Conservation (phyloP, 2,113 vertebrate genomes). For the Desmodus rotundus region DNA sequence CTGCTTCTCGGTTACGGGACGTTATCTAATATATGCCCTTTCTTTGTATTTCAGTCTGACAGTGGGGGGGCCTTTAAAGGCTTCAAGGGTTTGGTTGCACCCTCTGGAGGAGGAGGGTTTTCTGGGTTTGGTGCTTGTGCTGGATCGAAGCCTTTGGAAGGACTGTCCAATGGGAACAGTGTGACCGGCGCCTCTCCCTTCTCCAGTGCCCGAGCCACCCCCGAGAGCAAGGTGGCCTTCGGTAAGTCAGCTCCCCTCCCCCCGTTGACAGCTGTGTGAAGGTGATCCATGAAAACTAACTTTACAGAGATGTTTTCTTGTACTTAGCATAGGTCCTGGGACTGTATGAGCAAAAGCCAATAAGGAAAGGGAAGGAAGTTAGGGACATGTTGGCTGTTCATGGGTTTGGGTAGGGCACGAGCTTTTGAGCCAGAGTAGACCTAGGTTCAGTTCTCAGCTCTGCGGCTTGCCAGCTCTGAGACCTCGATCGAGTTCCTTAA, state of each 20-base stretch:
- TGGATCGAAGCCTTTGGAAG: constrained; percentile 82
- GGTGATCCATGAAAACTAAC: background rate
- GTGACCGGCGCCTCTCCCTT: constrained; percentile 69
- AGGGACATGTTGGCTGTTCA: background rate
- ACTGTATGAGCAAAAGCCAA: rapidly evolving
- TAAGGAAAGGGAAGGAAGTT: background rate
- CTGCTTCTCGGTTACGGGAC: background rate
- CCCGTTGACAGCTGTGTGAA: background rate
- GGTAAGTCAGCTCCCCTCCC: constrained; percentile 80
- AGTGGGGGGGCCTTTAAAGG: constrained; percentile 90
- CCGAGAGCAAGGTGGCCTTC: constrained; percentile 68
- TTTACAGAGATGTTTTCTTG: background rate
- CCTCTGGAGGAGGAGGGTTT: constrained; percentile 78
- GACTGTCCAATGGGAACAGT: constrained; percentile 88
- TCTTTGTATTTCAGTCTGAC: constrained; percentile 82
- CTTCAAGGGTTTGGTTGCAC: constrained; percentile 88
- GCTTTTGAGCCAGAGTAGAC: background rate
- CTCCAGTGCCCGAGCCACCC: constrained; percentile 68
- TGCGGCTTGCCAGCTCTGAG: background rate
- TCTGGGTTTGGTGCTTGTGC: constrained; percentile 85
- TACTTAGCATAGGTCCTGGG: background rate
- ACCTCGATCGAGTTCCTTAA: background rate
- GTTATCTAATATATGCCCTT: rapidly evolving
- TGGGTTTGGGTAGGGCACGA: background rate
- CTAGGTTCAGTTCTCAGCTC: background rate